Conservation (phyloP, 2,888 invertebrate genomes). For the Heteromyza rotundicornis region DNA sequence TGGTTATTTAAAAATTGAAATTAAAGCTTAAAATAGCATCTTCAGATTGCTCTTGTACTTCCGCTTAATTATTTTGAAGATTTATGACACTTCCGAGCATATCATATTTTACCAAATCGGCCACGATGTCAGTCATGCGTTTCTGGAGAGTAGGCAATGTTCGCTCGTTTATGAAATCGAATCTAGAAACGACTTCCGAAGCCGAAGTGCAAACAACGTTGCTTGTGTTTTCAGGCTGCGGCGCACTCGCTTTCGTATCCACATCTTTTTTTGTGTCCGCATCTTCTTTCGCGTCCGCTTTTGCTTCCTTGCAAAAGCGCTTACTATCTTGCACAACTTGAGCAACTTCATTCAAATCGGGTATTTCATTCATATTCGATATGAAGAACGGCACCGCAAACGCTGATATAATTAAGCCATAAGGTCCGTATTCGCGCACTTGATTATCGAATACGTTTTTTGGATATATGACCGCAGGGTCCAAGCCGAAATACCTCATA, state of each 20-base stretch:
- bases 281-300: slow-evolving; percentile 17
- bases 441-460: slow-evolving; percentile 42
- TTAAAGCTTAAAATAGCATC: too few species aligned
- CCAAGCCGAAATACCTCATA: slow-evolving; percentile 36
- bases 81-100: too few species aligned
- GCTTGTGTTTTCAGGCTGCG: neutral
- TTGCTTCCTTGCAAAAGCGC: slow-evolving; percentile 12
- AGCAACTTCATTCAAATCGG: slow-evolving; percentile 49
- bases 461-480: slow-evolving; percentile 43
- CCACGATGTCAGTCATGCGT: slow-evolving; percentile 45
- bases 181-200: slow-evolving; percentile 30
- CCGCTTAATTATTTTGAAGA: too few species aligned
- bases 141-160: slow-evolving; percentile 49
- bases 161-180: slow-evolving; percentile 43
- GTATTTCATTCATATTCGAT: slow-evolving; percentile 43
- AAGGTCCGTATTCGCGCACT: slow-evolving; percentile 45
- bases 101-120: slow-evolving; percentile 43
- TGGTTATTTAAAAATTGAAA: too few species aligned
- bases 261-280: slow-evolving; percentile 19
- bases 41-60: too few species aligned
- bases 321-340: slow-evolving; percentile 35
- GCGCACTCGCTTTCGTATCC: slow-evolving; percentile 9
- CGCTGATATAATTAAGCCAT: slow-evolving; percentile 51
- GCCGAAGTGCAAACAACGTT: slow-evolving; percentile 4
- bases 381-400: slow-evolving; percentile 52